These are phyloP conservation scores for Holothuria glaberrima DNA, from an alignment of 35 echinoderm and acorn worm genomes.

Conservation along the genomic window DNA sequence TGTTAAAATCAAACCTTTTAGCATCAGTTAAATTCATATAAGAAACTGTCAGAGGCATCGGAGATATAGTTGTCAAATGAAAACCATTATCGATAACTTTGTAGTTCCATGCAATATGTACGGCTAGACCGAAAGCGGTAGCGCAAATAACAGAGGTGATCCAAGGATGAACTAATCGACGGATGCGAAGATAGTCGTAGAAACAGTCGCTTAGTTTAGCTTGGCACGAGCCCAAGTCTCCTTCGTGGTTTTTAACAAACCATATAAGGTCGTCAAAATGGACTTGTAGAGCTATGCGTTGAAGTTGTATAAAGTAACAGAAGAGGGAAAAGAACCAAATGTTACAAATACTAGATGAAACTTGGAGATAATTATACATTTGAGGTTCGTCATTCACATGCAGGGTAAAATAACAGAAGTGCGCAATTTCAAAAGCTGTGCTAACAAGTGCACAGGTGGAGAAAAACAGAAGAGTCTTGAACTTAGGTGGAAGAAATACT, in stretches of 20 bases:
- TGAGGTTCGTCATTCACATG: not conserved
- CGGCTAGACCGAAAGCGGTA: not conserved
- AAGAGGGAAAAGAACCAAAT: not conserved
- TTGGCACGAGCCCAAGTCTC: not conserved
- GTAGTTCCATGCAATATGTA: slow-evolving; percentile 3
- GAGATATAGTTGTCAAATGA: not conserved
- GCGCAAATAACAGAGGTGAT: not conserved
- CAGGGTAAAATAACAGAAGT: not conserved
- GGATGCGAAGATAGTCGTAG: not conserved
- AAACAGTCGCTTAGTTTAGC: not conserved
- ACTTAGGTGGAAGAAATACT: not conserved
- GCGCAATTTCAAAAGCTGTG: not conserved
- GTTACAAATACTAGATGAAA: not conserved
- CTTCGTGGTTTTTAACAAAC: not conserved
- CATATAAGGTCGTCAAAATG: not conserved
- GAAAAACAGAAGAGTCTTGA: not conserved
- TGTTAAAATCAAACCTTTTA: not conserved
- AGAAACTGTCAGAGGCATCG: not conserved
- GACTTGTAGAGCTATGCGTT: not conserved
- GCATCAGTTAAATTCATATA: not conserved
- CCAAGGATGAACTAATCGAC: not conserved
- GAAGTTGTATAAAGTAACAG: not conserved
- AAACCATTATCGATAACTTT: not conserved
- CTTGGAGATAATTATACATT: not conserved
- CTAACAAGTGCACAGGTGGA: not conserved